phyloP scores from a whole-genome alignment of 2,113 vertebrate species.

The Brevimyrus niger region DNA sequence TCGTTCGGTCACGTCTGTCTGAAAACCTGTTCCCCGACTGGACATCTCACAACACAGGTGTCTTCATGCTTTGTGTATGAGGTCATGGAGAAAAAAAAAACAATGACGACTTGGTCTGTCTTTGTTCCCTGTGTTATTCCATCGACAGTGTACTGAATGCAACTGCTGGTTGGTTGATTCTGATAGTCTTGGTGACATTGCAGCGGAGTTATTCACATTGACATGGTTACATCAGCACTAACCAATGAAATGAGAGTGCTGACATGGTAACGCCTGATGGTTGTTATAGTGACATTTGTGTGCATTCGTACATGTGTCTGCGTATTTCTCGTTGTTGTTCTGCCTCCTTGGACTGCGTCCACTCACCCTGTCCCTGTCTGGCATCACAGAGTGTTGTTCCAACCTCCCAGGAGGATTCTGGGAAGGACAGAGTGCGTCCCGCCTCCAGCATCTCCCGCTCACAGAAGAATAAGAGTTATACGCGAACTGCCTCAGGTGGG shows the following conservation, averaged over 20 bases:
- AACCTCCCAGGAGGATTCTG: constrained; percentile 72
- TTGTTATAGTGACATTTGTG: neutral
- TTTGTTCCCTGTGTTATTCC: neutral
- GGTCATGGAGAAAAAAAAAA: neutral
- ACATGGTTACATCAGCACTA: constrained; percentile 6
- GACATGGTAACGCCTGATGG: neutral
- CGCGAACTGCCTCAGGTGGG: constrained; percentile 82
- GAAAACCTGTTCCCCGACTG: neutral
- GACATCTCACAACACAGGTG: neutral
- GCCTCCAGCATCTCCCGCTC: constrained; percentile 72
- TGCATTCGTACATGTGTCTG: neutral
- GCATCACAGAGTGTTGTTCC: constrained; percentile 67
- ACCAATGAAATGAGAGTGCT: neutral
- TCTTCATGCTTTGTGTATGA: neutral
- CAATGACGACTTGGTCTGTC: neutral
- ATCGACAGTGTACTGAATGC: neutral
- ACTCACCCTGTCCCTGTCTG: constrained; percentile 21
- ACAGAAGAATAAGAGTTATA: constrained; percentile 76
- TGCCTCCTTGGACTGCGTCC: neutral
- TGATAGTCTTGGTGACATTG: neutral
- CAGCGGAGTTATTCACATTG: constrained; percentile 4
- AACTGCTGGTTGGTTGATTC: neutral
- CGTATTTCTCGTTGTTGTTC: neutral
- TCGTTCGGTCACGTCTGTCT: neutral
- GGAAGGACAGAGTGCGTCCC: constrained; percentile 66